A percentile compares a stretch with the other conserved stretches of the same genome.
These are phyloP conservation scores for Acipenser oxyrinchus DNA, from an alignment of 2,797 vertebrate species.

Conservation along the genomic window DNA sequence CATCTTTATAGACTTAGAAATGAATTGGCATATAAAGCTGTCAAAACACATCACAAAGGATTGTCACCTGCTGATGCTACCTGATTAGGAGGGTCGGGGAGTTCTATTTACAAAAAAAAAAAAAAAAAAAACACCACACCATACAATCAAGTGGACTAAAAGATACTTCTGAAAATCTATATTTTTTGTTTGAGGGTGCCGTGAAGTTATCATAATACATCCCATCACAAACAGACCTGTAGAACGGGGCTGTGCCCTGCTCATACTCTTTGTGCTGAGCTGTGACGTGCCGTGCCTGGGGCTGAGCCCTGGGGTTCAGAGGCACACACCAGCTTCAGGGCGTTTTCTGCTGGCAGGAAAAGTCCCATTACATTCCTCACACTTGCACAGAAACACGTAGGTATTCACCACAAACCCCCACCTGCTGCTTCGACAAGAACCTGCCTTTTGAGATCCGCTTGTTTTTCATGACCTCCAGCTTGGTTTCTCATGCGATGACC, in stretches of 20 bases:
- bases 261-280: constrained; percentile 33
- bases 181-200: no score
- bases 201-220: constrained; percentile 11
- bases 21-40: no score
- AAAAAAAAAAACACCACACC: no score
- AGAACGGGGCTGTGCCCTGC: constrained; percentile 52
- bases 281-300: constrained; percentile 31
- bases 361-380: constrained; percentile 46
- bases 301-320: constrained; percentile 44
- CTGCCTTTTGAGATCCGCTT: no score
- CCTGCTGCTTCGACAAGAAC: constrained; percentile 11
- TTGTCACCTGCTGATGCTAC: no score
- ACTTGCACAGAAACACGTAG: constrained; percentile 35
- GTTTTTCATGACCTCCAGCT: no score
- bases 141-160: no score
- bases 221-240: constrained; percentile 26
- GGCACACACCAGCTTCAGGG: constrained; percentile 48
- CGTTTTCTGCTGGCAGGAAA: constrained; percentile 65
- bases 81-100: no score
- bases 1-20: no score
- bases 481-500: not conserved
- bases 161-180: no score
- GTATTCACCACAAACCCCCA: constrained; percentile 22
- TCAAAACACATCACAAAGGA: no score
- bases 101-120: no score